A percentile compares a stretch with the other conserved stretches of the same genome.
These are phyloP conservation scores for Rosalia funebris DNA, from an alignment of 2,888 invertebrate genomes.

Conservation along the genomic window DNA sequence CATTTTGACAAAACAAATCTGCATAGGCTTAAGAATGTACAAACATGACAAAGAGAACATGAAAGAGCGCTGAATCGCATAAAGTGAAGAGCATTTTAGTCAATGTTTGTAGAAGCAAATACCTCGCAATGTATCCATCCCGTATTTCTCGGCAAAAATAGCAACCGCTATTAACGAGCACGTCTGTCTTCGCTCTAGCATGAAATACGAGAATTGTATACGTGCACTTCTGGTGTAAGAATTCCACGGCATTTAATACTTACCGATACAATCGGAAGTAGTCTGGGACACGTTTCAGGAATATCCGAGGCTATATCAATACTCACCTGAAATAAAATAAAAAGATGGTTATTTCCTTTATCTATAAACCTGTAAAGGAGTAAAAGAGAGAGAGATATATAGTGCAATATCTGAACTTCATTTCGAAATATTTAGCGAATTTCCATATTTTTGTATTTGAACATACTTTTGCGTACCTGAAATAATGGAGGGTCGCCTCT, in stretches of 20 bases:
- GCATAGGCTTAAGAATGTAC: conserved; percentile 51
- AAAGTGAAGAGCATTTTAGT: conserved; percentile 42
- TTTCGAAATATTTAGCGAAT: too few species aligned
- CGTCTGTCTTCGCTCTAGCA: conserved; percentile 38
- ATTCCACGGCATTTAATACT: conserved; percentile 11
- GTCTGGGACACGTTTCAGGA: conserved; percentile 27
- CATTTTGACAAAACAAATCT: conserved; percentile 52
- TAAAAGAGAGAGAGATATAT: too few species aligned
- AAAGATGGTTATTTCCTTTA: conserved; percentile 17
- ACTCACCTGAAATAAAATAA: conserved; percentile 38
- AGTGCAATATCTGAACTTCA: too few species aligned
- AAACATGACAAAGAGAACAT: conserved; percentile 57
- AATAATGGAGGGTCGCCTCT: too few species aligned
- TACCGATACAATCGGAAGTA: conserved; percentile 21
- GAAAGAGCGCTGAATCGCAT: conserved; percentile 53
- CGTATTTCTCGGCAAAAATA: conserved; percentile 46
- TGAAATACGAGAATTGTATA: conserved; percentile 33
- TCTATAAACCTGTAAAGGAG: not conserved
- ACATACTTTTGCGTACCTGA: too few species aligned
- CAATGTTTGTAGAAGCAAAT: conserved; percentile 33
- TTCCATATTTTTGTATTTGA: too few species aligned
- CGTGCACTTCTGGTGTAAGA: conserved; percentile 21
- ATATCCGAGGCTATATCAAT: conserved; percentile 17
- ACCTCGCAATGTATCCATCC: conserved; percentile 27
- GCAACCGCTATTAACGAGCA: conserved; percentile 46